Evolutionary conservation across 1,140 invertebrate species (phyloP), one percentile per base, ranked within the genome.

Genomic region (Papilio polytes): DNA sequence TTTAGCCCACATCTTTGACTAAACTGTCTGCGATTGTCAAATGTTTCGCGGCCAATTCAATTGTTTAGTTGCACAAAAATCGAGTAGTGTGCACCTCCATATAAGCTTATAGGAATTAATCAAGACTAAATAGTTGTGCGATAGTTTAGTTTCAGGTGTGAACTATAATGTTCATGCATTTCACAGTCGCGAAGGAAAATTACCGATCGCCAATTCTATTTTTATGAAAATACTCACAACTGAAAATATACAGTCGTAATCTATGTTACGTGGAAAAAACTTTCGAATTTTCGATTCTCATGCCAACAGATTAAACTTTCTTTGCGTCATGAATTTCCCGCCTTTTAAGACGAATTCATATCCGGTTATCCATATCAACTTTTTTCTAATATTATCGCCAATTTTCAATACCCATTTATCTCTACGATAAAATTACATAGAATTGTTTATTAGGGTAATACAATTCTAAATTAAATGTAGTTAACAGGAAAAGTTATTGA

Each of bases 161-260:
- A 1, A 26, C 26, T 26, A 26, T 26, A 77, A 77, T 56, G 22
- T 4, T 77, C 9, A 31, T 76, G 15, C 22, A 53, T 76, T 26
- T 56, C 20, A 53, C 22, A 48, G 22, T 76, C 26, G 74, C 26
- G 22, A 1, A 48, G 74, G 74, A 77, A 77, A 77, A 56, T 77
- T 36, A 70, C 46, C 74, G 15, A 77, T n/a, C 26, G 51, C 15
- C 36, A 6, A 31, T 18, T 51, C 20, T 76, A 56, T 36, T 13
- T n/a, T 15, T 22, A 22, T 31, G 10, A 56, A 77, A 76, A 12
- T 18, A 18, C 3, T 56, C 15, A 6, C 26, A 15, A 48, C 46
- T 48, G 10, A 12, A 48, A 13, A 31, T 76, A 13, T 51, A 53
- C 20, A 59, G 59, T 31, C 3, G 13, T 31, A 70, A 70, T 70